Evolutionary conservation across 2,113 vertebrate species (phyloP), one percentile per base, ranked within the genome.

Genomic region (Phodopus roborovskii): DNA sequence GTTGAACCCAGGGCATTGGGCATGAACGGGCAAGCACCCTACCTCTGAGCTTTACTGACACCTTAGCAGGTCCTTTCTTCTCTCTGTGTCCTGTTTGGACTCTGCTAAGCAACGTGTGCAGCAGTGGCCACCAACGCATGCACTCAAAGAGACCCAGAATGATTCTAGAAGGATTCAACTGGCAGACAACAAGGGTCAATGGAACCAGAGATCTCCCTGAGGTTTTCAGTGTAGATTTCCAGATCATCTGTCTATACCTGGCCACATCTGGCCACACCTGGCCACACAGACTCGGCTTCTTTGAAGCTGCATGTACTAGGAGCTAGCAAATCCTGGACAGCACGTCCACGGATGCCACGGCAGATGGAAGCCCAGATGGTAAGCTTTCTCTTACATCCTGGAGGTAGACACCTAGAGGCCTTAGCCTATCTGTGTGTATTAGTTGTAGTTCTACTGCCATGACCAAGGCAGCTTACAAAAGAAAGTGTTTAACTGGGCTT

Each of bases 261-360:
- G 50, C 68, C 8, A 28, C 26, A 15, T 30, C 22, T 2, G 28
- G 50, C 68, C 8, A 28, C 26, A 15, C 24, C 22, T 2, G 4
- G 42, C 42, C 68, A 1, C 45, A 24, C 15, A 5, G 62, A 66
- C 5, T 2, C 11, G 22, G 92, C 12, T 91, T 68, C 77, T 78
- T 7, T 16, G 16, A 68, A 36, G 73, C 33, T 22, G 1, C 1
- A 3, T 10, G 60, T 28, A 1, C 26, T 30, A 7, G 12, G 0
- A 7, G 6, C 0, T 0, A 24, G 26, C 0, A 0, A 33, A 50
- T 20, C 10, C 15, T 13, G 7, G 0, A 16, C 10, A 1, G 0
- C 19, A 24, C 70, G n/a, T 45, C 19, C 45, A 17, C 7, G 1
- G n/a, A 9, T 5, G 13, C 13, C 4, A 42, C 60, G 22, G 36